Conservation (phyloP, 2,888 invertebrate species). For the Lottia scabra region DNA sequence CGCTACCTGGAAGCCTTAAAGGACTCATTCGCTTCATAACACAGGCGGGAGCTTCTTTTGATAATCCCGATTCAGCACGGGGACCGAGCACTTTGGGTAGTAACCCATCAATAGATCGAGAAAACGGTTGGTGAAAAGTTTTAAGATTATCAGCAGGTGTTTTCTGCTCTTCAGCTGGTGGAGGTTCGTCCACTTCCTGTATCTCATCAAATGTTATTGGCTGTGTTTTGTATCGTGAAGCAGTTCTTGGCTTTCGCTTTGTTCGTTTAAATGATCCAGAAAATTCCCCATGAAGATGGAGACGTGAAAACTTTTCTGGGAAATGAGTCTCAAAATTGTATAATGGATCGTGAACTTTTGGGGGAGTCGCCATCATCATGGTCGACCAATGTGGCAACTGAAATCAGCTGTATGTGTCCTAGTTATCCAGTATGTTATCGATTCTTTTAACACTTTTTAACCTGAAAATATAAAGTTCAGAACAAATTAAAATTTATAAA, state of each 20-base stretch:
- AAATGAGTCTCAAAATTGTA: conserved; percentile 77
- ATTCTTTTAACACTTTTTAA: too few relatives aligned
- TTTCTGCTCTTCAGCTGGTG: conserved; percentile 66
- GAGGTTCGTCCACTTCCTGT: conserved; percentile 78
- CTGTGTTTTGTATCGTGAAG: conserved; percentile 76
- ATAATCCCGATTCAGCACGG: not conserved
- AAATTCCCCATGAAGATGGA: conserved; percentile 70
- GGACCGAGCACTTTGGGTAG: conserved; percentile 42
- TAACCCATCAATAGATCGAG: conserved; percentile 66
- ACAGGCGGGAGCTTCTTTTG: not conserved
- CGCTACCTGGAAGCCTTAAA: conserved; percentile 30
- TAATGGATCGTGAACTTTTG: conserved; percentile 57
- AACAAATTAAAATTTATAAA: too few relatives aligned
- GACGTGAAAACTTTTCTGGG: conserved; percentile 77
- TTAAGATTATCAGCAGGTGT: conserved; percentile 40
- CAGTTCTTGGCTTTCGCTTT: conserved; percentile 70
- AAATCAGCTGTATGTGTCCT: too few relatives aligned
- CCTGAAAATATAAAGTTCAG: too few relatives aligned
- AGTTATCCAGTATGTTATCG: too few relatives aligned
- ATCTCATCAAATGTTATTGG: conserved; percentile 84
- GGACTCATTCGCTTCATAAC: conserved; percentile 12
- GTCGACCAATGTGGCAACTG: not conserved
- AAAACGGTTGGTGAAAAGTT: conserved; percentile 62
- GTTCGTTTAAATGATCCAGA: conserved; percentile 73
- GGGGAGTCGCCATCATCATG: conserved; percentile 18